These are phyloP conservation scores for Caenorhabditis uteleia DNA, from an alignment of 2,888 invertebrate species.

Conservation along the genomic window DNA sequence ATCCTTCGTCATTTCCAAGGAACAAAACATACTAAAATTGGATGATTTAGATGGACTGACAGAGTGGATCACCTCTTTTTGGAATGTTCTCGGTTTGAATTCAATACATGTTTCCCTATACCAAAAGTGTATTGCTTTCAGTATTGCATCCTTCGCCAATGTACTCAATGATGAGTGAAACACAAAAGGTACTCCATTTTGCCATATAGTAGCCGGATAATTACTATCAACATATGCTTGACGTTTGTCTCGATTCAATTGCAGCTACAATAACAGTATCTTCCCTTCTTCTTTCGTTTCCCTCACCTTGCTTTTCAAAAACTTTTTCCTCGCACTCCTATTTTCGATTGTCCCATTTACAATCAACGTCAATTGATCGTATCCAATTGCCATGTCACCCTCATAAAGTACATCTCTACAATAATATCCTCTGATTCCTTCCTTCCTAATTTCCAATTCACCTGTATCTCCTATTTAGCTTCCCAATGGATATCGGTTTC, in stretches of 20 bases:
- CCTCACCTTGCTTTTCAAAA: neutral
- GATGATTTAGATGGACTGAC: neutral
- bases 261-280: neutral
- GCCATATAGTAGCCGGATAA: slow-evolving; percentile 50
- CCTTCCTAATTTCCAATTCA: neutral
- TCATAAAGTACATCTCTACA: slow-evolving; percentile 43
- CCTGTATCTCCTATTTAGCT: slow-evolving; percentile 44
- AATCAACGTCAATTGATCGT: slow-evolving; percentile 30
- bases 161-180: slow-evolving; percentile 38
- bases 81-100: slow-evolving; percentile 38
- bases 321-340: neutral
- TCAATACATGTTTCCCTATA: slow-evolving; percentile 52
- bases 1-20: slow-evolving; percentile 54
- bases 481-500: slow-evolving; percentile 37
- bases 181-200: slow-evolving; percentile 41
- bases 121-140: slow-evolving; percentile 51
- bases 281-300: neutral
- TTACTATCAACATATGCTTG: slow-evolving; percentile 35
- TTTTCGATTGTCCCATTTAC: slow-evolving; percentile 29
- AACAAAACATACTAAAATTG: slow-evolving; percentile 34
- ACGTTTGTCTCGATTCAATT: neutral
- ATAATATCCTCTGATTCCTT: neutral
- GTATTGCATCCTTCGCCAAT: slow-evolving; percentile 23
- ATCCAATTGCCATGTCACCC: slow-evolving; percentile 47
- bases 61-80: slow-evolving; percentile 19